Conservation (phyloP, 1,140 invertebrate species). For the Bombus confusus region DNA sequence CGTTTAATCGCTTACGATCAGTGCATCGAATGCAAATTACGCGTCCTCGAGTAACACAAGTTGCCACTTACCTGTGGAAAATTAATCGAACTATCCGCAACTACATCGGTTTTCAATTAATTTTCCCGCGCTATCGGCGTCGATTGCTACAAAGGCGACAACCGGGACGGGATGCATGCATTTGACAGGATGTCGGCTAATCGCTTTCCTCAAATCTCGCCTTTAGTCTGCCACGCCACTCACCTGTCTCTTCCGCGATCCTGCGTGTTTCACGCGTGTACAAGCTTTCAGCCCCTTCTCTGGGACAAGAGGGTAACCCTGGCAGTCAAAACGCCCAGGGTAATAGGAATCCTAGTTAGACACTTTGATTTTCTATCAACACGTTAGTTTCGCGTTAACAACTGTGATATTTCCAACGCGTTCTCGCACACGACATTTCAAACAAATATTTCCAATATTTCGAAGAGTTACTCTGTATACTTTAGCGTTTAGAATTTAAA, state of each 20-base stretch:
- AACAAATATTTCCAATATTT: too few relatives aligned
- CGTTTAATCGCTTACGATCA: too few relatives aligned
- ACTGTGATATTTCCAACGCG: background rate
- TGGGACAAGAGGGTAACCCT: background rate
- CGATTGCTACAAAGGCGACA: constrained; percentile 37
- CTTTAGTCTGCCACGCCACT: constrained; percentile 42
- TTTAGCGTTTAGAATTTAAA: too few relatives aligned
- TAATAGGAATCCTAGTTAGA: background rate
- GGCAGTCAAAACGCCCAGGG: background rate
- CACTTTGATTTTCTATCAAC: constrained; percentile 20
- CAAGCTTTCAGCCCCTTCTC: background rate
- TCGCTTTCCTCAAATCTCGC: constrained; percentile 51
- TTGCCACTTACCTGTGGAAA: background rate
- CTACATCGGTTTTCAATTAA: constrained; percentile 27
- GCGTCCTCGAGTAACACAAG: background rate
- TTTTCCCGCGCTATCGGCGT: constrained; percentile 24
- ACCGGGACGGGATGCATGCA: constrained; percentile 13
- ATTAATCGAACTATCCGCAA: background rate
- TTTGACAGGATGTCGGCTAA: constrained; percentile 60
- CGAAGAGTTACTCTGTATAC: too few relatives aligned
- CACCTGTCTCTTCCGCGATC: constrained; percentile 45
- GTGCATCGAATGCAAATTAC: background rate
- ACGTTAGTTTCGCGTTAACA: too few relatives aligned
- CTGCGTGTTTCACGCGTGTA: constrained; percentile 39
- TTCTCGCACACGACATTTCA: background rate